Percentiles rank a stretch among this genome's conserved stretches.
Conservation (phyloP, 2,888 invertebrate genomes). For the Hololepta plana region DNA sequence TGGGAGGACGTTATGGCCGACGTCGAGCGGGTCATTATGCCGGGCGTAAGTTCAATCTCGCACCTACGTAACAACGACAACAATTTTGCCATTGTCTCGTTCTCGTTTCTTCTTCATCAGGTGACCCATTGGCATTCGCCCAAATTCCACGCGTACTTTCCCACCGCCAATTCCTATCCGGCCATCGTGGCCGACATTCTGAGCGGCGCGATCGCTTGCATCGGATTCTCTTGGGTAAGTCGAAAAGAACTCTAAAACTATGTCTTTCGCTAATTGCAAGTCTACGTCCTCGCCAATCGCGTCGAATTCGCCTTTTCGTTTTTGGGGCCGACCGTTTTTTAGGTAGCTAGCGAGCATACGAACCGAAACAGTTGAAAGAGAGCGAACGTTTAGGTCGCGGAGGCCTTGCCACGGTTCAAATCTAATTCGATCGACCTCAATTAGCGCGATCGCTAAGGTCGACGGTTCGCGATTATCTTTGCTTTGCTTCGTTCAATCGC, state of each 20-base stretch:
- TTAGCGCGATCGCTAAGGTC: too few species aligned
- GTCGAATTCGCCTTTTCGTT: too few species aligned
- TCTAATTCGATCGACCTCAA: too few species aligned
- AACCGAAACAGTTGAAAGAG: too few species aligned
- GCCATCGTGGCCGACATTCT: slow-evolving; percentile 90
- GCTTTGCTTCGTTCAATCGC: too few species aligned
- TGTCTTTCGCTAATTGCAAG: slow-evolving; percentile 7
- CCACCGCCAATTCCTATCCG: slow-evolving; percentile 85
- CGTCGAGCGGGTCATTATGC: slow-evolving; percentile 91
- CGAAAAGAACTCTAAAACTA: slow-evolving; percentile 1
- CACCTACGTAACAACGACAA: slow-evolving; percentile 2
- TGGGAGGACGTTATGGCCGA: slow-evolving; percentile 89
- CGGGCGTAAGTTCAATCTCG: slow-evolving; percentile 45
- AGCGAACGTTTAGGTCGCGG: too few species aligned
- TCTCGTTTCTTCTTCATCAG: slow-evolving; percentile 7
- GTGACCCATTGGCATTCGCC: slow-evolving; percentile 95
- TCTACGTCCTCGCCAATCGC: too few species aligned
- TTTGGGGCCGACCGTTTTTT: too few species aligned
- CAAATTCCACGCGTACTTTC: slow-evolving; percentile 89
- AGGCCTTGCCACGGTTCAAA: too few species aligned
- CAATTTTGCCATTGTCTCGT: not conserved
- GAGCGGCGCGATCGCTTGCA: slow-evolving; percentile 86
- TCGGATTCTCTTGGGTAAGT: slow-evolving; percentile 90
- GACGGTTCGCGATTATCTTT: too few species aligned
- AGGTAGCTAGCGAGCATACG: too few species aligned